Percentiles rank a stretch among this genome's conserved stretches.
These are phyloP conservation scores for Bimastos eiseni DNA, from an alignment of 2,888 invertebrate genomes.

Conservation along the genomic window DNA sequence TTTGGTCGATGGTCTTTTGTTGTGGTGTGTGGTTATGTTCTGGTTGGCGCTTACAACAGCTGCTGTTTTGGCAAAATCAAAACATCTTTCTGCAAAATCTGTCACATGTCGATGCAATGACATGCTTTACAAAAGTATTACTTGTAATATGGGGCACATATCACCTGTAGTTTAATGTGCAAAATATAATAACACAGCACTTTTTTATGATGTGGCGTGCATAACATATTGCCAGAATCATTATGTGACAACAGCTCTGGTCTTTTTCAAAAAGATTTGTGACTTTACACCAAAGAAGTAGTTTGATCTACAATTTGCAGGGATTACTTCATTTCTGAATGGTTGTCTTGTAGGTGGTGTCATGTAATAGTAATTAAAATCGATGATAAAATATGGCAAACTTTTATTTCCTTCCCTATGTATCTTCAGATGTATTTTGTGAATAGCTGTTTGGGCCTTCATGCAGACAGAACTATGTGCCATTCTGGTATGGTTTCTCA, in stretches of 20 bases:
- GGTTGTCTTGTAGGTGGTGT: constrained; percentile 9
- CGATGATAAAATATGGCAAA: background rate
- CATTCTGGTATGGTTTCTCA: background rate
- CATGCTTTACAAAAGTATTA: background rate
- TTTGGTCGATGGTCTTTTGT: background rate
- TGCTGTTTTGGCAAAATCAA: background rate
- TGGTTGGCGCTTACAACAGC: background rate
- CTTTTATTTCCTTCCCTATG: background rate
- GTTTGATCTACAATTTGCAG: background rate
- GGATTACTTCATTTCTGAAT: background rate
- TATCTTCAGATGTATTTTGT: background rate
- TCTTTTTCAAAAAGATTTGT: background rate
- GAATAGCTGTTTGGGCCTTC: background rate
- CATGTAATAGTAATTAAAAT: background rate
- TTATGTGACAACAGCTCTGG: background rate
- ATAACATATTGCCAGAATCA: background rate
- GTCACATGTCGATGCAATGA: background rate
- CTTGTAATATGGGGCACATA: background rate
- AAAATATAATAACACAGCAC: background rate
- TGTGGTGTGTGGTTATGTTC: background rate
- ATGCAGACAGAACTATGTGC: background rate
- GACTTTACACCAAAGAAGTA: background rate
- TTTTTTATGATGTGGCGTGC: background rate
- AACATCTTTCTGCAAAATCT: background rate
- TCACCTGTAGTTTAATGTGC: background rate